phyloP scores from a whole-genome alignment of 2,888 invertebrate species.

The Thecocarcelia acutangulata region DNA sequence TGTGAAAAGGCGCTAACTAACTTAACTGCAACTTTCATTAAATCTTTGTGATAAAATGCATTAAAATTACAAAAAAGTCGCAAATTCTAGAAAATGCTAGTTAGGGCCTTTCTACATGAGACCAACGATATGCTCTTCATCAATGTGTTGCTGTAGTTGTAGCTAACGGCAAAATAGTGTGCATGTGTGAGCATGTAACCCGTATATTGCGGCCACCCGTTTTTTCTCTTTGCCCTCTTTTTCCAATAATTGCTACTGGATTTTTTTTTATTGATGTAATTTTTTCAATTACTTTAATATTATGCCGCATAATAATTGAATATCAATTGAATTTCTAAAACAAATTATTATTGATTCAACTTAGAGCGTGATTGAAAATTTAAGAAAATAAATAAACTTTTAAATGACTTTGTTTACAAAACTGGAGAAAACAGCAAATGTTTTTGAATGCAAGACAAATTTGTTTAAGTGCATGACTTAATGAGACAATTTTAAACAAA shows the following conservation, averaged over 20 bases:
- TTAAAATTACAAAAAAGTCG: too few species aligned
- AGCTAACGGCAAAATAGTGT: background rate
- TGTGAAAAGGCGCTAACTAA: too few species aligned
- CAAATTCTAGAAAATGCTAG: too few species aligned
- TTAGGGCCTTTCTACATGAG: too few species aligned
- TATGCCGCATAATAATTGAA: constrained; percentile 76
- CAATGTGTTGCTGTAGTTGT: background rate
- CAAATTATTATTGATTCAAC: constrained; percentile 70
- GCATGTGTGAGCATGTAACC: constrained; percentile 11
- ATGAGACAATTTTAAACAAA: too few species aligned
- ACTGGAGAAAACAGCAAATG: background rate
- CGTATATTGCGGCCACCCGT: constrained; percentile 45
- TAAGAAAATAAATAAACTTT: constrained; percentile 1
- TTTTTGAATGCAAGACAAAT: background rate
- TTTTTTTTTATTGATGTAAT: constrained; percentile 61
- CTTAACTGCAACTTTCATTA: too few species aligned
- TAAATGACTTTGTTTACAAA: constrained; percentile 5
- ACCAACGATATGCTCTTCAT: too few species aligned
- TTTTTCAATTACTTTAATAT: constrained; percentile 65
- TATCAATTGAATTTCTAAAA: constrained; percentile 76
- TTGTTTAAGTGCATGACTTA: background rate
- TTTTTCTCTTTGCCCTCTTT: background rate
- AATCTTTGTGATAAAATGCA: too few species aligned
- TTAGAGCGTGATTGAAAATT: constrained; percentile 71
- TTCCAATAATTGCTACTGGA: constrained; percentile 31